phyloP scores from a whole-genome alignment of 2,113 vertebrate genomes.

The Coturnix japonica region DNA sequence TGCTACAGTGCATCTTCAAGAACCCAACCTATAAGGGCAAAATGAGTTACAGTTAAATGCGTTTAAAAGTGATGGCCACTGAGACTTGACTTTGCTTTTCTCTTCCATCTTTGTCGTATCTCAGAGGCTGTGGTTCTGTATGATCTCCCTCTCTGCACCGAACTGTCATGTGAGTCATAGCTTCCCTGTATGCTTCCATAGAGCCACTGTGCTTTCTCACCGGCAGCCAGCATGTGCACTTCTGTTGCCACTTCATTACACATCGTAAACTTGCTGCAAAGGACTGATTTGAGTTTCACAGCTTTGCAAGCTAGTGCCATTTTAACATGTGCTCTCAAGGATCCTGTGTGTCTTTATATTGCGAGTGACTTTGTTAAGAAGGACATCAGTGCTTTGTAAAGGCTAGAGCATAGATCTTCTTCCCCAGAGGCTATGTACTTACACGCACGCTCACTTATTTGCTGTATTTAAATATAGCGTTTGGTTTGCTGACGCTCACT shows the following conservation, averaged over 20 bases:
- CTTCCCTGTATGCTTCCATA: background rate
- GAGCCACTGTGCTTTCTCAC: background rate
- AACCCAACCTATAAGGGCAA: background rate
- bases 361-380: background rate
- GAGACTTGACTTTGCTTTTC: background rate
- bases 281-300: background rate
- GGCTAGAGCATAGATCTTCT: background rate
- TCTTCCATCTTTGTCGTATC: background rate
- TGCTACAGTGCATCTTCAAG: background rate
- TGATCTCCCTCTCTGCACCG: background rate
- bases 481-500: background rate
- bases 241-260: background rate
- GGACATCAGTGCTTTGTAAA: background rate
- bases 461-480: background rate
- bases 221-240: background rate
- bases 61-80: background rate
- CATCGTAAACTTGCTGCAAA: background rate
- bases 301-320: background rate
- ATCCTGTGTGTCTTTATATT: accelerated
- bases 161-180: background rate
- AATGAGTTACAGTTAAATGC: background rate
- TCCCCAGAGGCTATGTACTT: background rate
- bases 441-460: background rate
- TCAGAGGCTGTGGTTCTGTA: accelerated
- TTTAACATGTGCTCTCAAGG: background rate